Evolutionary conservation across 1,140 invertebrate genomes (phyloP).

Genomic region (Habropoda laboriosa): DNA sequence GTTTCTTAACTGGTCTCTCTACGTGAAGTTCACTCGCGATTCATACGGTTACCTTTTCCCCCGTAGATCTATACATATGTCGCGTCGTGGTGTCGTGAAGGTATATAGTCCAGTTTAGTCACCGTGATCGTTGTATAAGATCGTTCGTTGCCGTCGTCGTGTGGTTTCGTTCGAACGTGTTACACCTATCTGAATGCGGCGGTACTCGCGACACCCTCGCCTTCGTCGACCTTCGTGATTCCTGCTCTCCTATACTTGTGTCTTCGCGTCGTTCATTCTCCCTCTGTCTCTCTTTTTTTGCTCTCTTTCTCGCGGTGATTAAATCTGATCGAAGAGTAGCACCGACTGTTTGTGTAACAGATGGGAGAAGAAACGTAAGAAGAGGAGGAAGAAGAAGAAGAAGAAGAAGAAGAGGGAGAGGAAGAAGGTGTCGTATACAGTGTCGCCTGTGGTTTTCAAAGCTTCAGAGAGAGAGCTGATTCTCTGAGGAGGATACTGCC

Average conservation of each 20-base stretch:
- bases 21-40: neutral
- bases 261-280: slow-evolving; percentile 18
- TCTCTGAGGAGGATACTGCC: neutral
- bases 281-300: no score
- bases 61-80: no score
- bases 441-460: neutral
- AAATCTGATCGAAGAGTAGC: neutral
- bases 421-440: slow-evolving; percentile 10
- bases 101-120: no score
- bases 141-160: neutral
- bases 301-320: slow-evolving; percentile 7
- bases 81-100: neutral
- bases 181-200: neutral
- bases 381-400: neutral
- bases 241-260: neutral
- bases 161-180: no score
- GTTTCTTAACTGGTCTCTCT: neutral
- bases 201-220: slow-evolving; percentile 12
- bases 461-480: neutral
- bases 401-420: no score
- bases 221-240: slow-evolving; percentile 18
- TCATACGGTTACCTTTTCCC: neutral
- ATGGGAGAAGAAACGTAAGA: neutral
- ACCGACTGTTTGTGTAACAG: neutral
- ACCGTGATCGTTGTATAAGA: neutral